Base-by-base conservation (phyloP, 2,888 invertebrate genomes). In the Enchytraeus crypticus region DNA sequence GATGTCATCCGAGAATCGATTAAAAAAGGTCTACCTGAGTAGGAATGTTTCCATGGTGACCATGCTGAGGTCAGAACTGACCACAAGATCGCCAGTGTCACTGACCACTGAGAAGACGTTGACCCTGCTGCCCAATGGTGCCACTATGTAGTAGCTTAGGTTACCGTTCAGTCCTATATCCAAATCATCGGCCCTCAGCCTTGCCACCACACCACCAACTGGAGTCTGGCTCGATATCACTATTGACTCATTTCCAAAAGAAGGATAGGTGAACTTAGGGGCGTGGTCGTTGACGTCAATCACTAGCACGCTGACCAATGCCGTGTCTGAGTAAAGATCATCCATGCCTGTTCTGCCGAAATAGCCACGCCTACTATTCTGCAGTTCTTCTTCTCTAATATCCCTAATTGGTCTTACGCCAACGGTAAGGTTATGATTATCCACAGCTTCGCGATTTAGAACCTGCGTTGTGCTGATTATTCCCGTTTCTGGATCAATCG, bases 141-240 rank as follows among this genome's bases (percentile, higher is more conserved):
- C 43, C n/a, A 23, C 88, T 66, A 96, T 83, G n/a, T 91, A 88
- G 80, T 95, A 96, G 21, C 90, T 86, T 67, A 96, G 87, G 68
- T 87, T 85, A 51, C 90, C 88, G 79, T 95, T 96, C 60, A 87
- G 83, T 49, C 92, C 92, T 68, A 88, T 84, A 80, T 96, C 96
- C 21, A 87, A 86, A 82, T 96, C 96, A 11, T 85, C 85, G 8
- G 95, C 95, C 72, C 85, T 85, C 1, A 95, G 11, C 1, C 29
- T 33, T 3, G 45, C 47, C 2, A 64, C 33, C 23, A 57, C 46
- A 32, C 61, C 53, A n/a, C 64, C 64, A 21, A 30, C 23, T 5
- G 61, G 54, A 11, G 61, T 53, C 18, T 45, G 26, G 29, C 55
- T 51, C 23, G 64, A 59, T 2, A 64, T 33, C 23, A 51, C n/a